phyloP scores from a whole-genome alignment of 2,113 vertebrate species.

The Rhinolophus ferrumequinum region DNA sequence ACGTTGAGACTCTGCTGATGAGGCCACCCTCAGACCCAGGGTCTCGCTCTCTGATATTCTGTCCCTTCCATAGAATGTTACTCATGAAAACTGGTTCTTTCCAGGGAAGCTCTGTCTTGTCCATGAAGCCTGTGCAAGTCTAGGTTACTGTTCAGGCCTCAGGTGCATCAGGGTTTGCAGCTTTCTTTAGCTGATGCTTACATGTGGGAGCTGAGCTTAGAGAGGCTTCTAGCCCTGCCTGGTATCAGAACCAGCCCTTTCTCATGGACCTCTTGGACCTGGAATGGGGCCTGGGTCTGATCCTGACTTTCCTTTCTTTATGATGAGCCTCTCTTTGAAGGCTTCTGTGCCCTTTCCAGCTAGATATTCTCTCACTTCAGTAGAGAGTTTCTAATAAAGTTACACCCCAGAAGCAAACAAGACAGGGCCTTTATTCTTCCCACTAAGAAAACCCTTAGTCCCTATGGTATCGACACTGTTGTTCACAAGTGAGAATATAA shows the following conservation, averaged over 20 bases:
- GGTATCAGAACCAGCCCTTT: background rate
- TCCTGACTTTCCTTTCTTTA: background rate
- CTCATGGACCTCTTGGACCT: background rate
- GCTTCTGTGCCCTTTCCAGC: background rate
- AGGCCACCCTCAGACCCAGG: background rate
- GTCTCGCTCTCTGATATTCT: background rate
- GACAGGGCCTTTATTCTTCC: background rate
- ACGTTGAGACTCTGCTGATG: background rate
- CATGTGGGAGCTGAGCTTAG: background rate
- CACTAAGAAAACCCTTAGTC: background rate
- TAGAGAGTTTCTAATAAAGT: background rate
- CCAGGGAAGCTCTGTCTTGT: background rate
- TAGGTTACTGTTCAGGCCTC: background rate
- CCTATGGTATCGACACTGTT: too few relatives aligned
- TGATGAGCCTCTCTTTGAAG: background rate
- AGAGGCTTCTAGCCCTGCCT: rapidly evolving
- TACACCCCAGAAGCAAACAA: background rate
- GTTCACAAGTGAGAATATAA: background rate
- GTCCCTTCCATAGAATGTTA: background rate
- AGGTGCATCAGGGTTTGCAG: background rate
- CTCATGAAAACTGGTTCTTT: background rate
- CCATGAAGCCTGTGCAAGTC: background rate
- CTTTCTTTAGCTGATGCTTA: background rate
- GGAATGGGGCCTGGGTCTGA: background rate
- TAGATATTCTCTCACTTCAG: background rate